These are phyloP conservation scores for Notodonta dromedarius DNA, from an alignment of 2,888 invertebrate genomes.

Conservation along the genomic window DNA sequence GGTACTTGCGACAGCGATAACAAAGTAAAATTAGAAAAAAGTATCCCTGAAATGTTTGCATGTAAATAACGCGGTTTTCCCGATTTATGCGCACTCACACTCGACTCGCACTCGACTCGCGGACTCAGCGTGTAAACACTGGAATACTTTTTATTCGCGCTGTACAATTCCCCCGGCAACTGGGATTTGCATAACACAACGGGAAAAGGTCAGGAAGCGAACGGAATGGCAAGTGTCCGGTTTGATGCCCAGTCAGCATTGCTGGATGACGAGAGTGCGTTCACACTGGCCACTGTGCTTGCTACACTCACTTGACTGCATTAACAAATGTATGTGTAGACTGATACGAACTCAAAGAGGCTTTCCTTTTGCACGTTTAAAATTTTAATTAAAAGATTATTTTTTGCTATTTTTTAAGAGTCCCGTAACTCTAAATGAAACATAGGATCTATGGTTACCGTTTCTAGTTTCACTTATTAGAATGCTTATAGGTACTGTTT, in stretches of 20 bases:
- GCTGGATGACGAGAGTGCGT: constrained; percentile 52
- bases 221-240: constrained; percentile 81
- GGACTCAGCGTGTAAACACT: constrained; percentile 79
- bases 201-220: constrained; percentile 83
- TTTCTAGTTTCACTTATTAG: neutral
- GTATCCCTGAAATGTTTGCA: constrained; percentile 46
- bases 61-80: constrained; percentile 49
- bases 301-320: constrained; percentile 28
- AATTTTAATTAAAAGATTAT: too few species aligned
- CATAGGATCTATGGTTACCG: too few species aligned
- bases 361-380: neutral
- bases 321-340: neutral
- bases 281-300: constrained; percentile 45
- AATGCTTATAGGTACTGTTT: neutral
- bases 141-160: constrained; percentile 81
- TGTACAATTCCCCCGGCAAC: constrained; percentile 75
- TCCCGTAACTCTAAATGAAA: too few species aligned
- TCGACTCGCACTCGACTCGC: constrained; percentile 65
- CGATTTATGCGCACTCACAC: constrained; percentile 80
- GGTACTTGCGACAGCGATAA: neutral
- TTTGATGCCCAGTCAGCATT: constrained; percentile 77
- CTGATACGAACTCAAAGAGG: neutral
- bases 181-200: constrained; percentile 82
- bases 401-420: too few species aligned
- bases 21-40: neutral